A percentile compares a stretch with the other conserved stretches of the same genome.
Evolutionary conservation across 2,113 vertebrate genomes (phyloP).

Genomic region (Phaetusa simplex): DNA sequence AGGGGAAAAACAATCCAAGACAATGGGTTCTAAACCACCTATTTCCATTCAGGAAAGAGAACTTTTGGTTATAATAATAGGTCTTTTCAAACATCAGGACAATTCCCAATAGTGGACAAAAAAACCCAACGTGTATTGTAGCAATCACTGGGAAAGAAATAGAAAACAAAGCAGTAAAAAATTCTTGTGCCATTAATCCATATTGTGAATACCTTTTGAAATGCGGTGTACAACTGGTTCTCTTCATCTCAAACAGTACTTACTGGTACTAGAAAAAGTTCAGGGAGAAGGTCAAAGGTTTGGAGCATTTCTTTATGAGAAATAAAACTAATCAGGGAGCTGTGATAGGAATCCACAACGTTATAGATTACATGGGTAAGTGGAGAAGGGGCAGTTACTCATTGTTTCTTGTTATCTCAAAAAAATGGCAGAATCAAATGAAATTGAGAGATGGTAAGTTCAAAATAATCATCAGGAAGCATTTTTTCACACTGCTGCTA

Average conservation of each 20-base stretch:
- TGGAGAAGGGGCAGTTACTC: not conserved
- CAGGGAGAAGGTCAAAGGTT: not conserved
- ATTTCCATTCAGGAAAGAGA: not conserved
- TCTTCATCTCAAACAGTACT: not conserved
- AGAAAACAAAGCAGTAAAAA: not conserved
- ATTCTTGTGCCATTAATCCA: not conserved
- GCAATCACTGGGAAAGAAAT: not conserved
- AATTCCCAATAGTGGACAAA: not conserved
- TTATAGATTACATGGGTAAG: not conserved
- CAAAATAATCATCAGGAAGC: not conserved
- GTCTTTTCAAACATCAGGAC: not conserved
- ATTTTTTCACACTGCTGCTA: not conserved
- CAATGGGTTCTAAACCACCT: not conserved
- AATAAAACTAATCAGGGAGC: not conserved
- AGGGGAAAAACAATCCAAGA: not conserved
- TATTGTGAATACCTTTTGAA: not conserved
- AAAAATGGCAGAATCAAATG: not conserved
- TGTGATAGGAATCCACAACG: not conserved
- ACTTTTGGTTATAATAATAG: not conserved
- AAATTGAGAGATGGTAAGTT: not conserved
- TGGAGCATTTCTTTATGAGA: not conserved
- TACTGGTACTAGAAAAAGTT: not conserved
- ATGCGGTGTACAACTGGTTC: not conserved
- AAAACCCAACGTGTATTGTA: rapidly evolving
- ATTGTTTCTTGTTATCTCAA: not conserved